phyloP scores from a whole-genome alignment of 2,113 vertebrate genomes.

The Muscicapa adusta region DNA sequence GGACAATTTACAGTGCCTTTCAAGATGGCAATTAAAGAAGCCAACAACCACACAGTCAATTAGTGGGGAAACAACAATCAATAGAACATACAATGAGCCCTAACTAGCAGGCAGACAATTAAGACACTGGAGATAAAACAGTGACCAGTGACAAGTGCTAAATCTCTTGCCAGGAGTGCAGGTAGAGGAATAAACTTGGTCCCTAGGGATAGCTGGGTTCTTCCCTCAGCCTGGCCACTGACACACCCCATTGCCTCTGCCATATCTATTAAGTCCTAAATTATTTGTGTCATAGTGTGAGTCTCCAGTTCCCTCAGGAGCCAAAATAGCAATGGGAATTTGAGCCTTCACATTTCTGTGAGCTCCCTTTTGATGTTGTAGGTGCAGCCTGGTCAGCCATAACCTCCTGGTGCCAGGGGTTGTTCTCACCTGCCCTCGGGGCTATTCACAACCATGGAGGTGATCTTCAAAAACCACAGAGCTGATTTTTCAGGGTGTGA shows the following conservation, averaged over 20 bases:
- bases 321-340: not conserved
- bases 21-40: conserved; percentile 51
- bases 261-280: not conserved
- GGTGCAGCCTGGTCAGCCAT: not conserved
- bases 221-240: not conserved
- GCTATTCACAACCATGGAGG: fast-evolving
- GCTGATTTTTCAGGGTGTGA: not conserved
- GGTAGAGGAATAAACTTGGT: not conserved
- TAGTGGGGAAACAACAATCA: conserved; percentile 52
- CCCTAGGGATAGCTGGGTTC: not conserved
- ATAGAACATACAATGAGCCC: conserved; percentile 49
- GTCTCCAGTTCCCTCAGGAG: not conserved
- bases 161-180: not conserved
- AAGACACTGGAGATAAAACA: conserved; percentile 51
- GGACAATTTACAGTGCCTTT: conserved; percentile 43
- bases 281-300: not conserved
- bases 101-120: conserved; percentile 52
- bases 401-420: not conserved
- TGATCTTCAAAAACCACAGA: not conserved
- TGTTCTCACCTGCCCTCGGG: not conserved
- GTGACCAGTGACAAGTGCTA: conserved; percentile 42
- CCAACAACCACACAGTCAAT: conserved; percentile 42
- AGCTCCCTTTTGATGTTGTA: not conserved
- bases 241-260: not conserved
- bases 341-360: fast-evolving